phyloP scores from a whole-genome alignment of 1,140 invertebrate genomes.

The Zaprionus nigranus region DNA sequence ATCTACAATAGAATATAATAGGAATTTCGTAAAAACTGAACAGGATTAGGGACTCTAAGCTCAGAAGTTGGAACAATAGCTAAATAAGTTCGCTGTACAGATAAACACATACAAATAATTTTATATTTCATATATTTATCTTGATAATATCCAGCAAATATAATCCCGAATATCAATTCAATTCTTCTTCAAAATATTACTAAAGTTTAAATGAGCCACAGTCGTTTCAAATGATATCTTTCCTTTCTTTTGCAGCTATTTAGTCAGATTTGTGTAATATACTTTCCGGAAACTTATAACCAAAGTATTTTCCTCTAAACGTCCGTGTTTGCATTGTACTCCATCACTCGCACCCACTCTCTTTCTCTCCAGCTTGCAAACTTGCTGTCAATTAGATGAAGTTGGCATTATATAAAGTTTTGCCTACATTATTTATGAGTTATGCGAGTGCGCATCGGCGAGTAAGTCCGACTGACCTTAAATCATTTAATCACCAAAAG shows the following conservation, averaged over 20 bases:
- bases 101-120: too few relatives aligned
- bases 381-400: slow-evolving; percentile 12
- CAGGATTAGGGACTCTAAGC: too few relatives aligned
- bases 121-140: too few relatives aligned
- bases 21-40: too few relatives aligned
- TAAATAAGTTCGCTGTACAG: too few relatives aligned
- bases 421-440: slow-evolving; percentile 56
- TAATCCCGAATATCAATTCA: not conserved
- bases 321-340: slow-evolving; percentile 8
- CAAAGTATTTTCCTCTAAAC: slow-evolving; percentile 4
- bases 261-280: not conserved
- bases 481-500: slow-evolving; percentile 75
- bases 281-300: slow-evolving; percentile 10
- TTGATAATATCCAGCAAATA: too few relatives aligned
- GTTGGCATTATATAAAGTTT: slow-evolving; percentile 51
- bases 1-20: too few relatives aligned
- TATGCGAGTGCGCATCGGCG: slow-evolving; percentile 13
- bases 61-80: too few relatives aligned
- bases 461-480: slow-evolving; percentile 69
- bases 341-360: not conserved
- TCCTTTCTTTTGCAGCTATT: not conserved
- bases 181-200: not conserved
- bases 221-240: not conserved
- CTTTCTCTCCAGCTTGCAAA: not conserved
- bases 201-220: not conserved